phyloP scores from a whole-genome alignment of 92 coral and sea anemone genomes.

The Porites lobata region DNA sequence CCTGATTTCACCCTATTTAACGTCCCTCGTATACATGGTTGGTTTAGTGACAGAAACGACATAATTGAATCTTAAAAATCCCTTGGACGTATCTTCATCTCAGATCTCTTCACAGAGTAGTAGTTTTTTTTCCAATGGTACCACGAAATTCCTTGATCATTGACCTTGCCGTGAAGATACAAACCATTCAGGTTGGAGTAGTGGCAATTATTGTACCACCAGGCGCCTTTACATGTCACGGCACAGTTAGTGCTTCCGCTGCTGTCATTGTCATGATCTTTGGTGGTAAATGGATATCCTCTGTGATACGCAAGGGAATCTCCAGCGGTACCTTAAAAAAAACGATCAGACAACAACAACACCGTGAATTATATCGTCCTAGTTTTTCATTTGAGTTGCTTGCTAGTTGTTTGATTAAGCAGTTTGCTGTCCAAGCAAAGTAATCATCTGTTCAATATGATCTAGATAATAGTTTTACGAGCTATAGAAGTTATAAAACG shows the following conservation, averaged over 20 bases:
- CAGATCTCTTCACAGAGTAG: neutral
- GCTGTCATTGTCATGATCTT: constrained; percentile 29
- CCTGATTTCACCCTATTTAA: too few relatives aligned
- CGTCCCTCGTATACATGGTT: too few relatives aligned
- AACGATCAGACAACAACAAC: neutral
- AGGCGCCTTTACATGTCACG: neutral
- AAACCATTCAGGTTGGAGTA: constrained; percentile 43
- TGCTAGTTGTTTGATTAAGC: too few relatives aligned
- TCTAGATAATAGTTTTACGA: too few relatives aligned
- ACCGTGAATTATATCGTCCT: too few relatives aligned
- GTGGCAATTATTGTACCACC: constrained; percentile 15
- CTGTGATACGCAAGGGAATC: constrained; percentile 7
- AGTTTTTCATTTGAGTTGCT: too few relatives aligned
- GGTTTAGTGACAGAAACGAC: too few relatives aligned
- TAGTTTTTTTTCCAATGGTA: constrained; percentile 26
- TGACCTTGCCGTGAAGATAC: constrained; percentile 29
- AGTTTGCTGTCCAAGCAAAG: too few relatives aligned
- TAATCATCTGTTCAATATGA: too few relatives aligned
- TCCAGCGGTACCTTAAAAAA: constrained; percentile 6
- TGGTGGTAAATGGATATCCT: constrained; percentile 6
- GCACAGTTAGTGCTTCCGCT: neutral
- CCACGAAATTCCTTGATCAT: constrained; percentile 14
- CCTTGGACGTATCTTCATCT: constrained; percentile 10
- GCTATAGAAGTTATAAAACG: too few relatives aligned
- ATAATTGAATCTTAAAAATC: neutral